Base-by-base conservation (phyloP, 2,797 vertebrate species). In the Xenopus petersii region DNA sequence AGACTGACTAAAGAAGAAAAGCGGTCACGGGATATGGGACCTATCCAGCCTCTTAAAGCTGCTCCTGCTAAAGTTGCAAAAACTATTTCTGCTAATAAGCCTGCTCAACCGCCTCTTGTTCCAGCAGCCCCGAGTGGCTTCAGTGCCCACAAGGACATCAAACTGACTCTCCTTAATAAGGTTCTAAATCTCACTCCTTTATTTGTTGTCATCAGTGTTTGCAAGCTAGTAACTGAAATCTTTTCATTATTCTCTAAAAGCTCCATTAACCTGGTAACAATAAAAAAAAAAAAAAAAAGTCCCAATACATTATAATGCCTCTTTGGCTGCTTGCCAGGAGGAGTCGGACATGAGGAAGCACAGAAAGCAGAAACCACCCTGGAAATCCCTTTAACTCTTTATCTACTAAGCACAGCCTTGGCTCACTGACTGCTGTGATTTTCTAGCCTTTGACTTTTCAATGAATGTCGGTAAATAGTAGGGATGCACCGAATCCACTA, bases 111-210 rank as follows among this genome's bases (percentile, higher is more conserved):
- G 68, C 73, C 92, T 64, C 82, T 87, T 64, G 93, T 94, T 64
- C 91, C 90, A 63, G 85, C 84, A 0, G 87, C 92, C 60, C 93
- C 93, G 1, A 89, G 91, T 1, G 81, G 84, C 16, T 97, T 97
- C 30, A 92, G 96, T 0, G 93, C 96, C 73, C 97, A 99, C 87
- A 99, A 98, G 83, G 97, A 99, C 83, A 99, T 99, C 88, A 99
- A 99, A 81, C 89, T 99, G 83, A 99, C 96, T 0, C 92, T 99
- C 26, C 87, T 99, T 67, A 98, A 95, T 80, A 99, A 99, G 94
- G 97, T 98, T 80, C 86, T 81, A 48, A 64, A 12, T 62, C 26
- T 30, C 26, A 30, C 26, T 30, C 26, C 26, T 30, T 30, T 30
- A 30, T 51, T 42, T 42, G 36, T 42, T 42, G 36, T 6, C 36